These are phyloP conservation scores for Andrena camellia DNA, from an alignment of 2,888 invertebrate species.

Conservation along the genomic window DNA sequence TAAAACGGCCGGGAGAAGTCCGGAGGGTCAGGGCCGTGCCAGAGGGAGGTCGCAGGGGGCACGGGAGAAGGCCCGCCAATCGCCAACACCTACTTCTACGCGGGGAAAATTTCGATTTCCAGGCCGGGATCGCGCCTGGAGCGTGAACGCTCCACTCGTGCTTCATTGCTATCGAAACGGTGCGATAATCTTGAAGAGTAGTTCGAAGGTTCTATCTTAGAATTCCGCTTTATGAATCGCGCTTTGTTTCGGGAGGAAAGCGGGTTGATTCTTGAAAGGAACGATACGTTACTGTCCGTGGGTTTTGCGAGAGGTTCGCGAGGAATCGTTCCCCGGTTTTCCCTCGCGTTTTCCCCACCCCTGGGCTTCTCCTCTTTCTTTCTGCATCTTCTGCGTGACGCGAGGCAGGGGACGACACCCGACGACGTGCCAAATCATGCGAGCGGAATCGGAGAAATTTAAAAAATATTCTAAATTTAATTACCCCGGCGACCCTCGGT, in stretches of 20 bases:
- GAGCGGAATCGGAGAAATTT: constrained; percentile 85
- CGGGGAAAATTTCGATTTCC: constrained; percentile 8
- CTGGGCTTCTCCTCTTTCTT: constrained; percentile 22
- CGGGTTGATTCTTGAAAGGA: neutral
- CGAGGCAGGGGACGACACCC: constrained; percentile 48
- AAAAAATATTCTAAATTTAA: constrained; percentile 86
- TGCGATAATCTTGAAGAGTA: too few species aligned
- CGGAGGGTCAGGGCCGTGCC: constrained; percentile 68
- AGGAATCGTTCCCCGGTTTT: constrained; percentile 47
- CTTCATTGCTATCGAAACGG: neutral
- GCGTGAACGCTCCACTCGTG: neutral
- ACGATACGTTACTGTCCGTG: constrained; percentile 51
- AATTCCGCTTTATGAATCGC: too few species aligned
- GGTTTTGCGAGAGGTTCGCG: constrained; percentile 52
- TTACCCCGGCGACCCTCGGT: constrained; percentile 77
- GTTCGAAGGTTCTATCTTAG: too few species aligned
- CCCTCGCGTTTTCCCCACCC: constrained; percentile 28
- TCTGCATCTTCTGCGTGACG: constrained; percentile 19
- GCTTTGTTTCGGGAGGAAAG: too few species aligned
- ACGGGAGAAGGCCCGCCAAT: constrained; percentile 4
- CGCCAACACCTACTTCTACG: neutral
- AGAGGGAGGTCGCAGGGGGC: constrained; percentile 53
- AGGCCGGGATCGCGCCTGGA: too few species aligned
- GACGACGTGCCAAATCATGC: constrained; percentile 83
- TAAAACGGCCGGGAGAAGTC: constrained; percentile 71